phyloP scores from a whole-genome alignment of 2,888 invertebrate species.

The Tipula vernalis region DNA sequence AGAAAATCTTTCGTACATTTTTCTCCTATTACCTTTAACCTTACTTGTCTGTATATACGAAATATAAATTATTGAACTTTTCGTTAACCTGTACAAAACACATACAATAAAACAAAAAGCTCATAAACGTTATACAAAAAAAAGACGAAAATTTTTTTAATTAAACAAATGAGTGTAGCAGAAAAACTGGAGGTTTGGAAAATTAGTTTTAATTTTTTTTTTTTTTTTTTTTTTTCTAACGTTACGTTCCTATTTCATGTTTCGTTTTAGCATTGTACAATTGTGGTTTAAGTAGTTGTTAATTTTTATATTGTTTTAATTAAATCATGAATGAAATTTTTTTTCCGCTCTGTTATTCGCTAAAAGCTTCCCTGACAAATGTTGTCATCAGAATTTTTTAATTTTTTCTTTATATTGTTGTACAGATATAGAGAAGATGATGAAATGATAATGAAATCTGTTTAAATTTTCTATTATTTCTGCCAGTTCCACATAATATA shows the following conservation, averaged over 20 bases:
- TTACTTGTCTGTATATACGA: not conserved
- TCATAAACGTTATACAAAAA: not conserved
- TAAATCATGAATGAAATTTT: not conserved
- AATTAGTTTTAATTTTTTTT: not conserved
- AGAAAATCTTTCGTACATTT: not conserved
- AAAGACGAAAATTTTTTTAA: not conserved
- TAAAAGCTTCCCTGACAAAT: not conserved
- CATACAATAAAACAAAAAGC: not conserved
- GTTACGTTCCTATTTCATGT: not conserved
- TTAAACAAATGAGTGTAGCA: not conserved
- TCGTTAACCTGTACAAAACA: not conserved
- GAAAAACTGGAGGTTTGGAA: not conserved
- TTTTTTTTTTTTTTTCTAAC: not conserved
- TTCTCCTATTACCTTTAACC: not conserved
- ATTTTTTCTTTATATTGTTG: not conserved
- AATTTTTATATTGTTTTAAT: not conserved
- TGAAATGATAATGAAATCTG: not conserved
- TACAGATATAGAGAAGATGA: not conserved
- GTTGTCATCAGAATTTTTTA: not conserved
- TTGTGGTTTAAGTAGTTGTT: not conserved
- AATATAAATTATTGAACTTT: not conserved
- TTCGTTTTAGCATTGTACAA: not conserved
- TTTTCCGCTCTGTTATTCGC: not conserved
- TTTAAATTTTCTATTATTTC: not conserved
- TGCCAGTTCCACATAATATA: not conserved